Conservation (phyloP, 2,888 invertebrate genomes). For the Pandemis corylana region DNA sequence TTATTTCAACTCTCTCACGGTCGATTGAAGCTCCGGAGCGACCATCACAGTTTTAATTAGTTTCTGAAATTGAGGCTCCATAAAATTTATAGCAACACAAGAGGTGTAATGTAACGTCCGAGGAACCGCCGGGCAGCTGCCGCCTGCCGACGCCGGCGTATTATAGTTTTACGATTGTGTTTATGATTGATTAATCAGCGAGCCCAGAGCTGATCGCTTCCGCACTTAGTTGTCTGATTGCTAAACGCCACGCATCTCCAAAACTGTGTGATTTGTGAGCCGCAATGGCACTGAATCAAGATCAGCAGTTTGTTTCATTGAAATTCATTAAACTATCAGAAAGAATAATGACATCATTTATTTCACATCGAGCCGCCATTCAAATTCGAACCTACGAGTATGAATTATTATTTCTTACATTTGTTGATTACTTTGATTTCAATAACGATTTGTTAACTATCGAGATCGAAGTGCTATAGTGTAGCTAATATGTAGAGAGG, state of each 20-base stretch:
- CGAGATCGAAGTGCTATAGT: background rate
- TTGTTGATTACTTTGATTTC: slow-evolving; percentile 13
- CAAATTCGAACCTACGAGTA: background rate
- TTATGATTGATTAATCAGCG: slow-evolving; percentile 77
- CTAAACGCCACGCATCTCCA: slow-evolving; percentile 54
- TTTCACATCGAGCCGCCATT: slow-evolving; percentile 27
- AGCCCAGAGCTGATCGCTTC: slow-evolving; percentile 71
- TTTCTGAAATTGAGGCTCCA: slow-evolving; percentile 78
- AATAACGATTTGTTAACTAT: slow-evolving; percentile 6
- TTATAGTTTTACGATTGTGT: slow-evolving; percentile 66
- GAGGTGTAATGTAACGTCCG: slow-evolving; percentile 64
- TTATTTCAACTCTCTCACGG: slow-evolving; percentile 77
- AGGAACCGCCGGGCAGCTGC: slow-evolving; percentile 60
- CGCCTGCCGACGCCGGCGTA: slow-evolving; percentile 44
- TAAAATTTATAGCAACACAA: slow-evolving; percentile 78
- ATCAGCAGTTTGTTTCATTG: slow-evolving; percentile 33
- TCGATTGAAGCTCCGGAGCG: slow-evolving; percentile 67
- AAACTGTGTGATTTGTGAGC: slow-evolving; percentile 46
- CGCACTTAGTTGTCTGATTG: slow-evolving; percentile 70
- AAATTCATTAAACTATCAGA: slow-evolving; percentile 32
- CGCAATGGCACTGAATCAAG: slow-evolving; percentile 29
- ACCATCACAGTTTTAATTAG: slow-evolving; percentile 79
- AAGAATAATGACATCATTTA: slow-evolving; percentile 37
- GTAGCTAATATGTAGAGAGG: too few relatives aligned
- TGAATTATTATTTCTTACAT: slow-evolving; percentile 22